phyloP scores from a whole-genome alignment of 2,888 invertebrate species.

The Oasisia sp. region DNA sequence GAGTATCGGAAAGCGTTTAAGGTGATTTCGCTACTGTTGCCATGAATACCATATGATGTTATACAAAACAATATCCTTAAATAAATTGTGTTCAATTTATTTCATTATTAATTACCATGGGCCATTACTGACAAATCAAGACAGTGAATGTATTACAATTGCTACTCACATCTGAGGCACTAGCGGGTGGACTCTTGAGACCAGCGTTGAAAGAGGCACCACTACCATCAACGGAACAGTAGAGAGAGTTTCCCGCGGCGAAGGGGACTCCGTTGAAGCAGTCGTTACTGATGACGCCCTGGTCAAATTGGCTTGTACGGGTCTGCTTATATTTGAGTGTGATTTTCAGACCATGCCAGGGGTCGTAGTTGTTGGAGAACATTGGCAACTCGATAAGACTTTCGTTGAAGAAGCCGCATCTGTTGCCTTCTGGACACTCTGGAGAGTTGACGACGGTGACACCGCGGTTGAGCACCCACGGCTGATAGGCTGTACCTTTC shows the following conservation, averaged over 20 bases:
- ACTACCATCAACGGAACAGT: background rate
- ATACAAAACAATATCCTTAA: no score
- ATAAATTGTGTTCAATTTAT: no score
- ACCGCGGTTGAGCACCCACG: background rate
- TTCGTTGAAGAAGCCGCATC: background rate
- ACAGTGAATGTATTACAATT: background rate
- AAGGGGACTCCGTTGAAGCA: background rate
- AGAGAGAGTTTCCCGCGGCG: background rate
- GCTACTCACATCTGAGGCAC: background rate
- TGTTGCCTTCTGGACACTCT: background rate
- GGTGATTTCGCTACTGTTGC: no score
- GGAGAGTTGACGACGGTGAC: background rate
- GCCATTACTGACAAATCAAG: no score
- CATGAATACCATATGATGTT: no score
- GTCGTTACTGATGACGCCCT: conserved; percentile 21
- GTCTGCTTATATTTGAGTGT: background rate
- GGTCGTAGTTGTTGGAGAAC: conserved; percentile 13
- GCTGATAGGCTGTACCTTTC: background rate
- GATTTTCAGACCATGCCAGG: background rate
- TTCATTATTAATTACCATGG: no score
- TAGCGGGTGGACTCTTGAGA: background rate
- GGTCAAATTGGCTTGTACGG: background rate
- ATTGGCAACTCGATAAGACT: background rate
- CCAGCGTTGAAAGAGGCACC: background rate
- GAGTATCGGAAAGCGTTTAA: no score